phyloP scores from a whole-genome alignment of 2,113 vertebrate species.

The Nycticorax nycticorax region DNA sequence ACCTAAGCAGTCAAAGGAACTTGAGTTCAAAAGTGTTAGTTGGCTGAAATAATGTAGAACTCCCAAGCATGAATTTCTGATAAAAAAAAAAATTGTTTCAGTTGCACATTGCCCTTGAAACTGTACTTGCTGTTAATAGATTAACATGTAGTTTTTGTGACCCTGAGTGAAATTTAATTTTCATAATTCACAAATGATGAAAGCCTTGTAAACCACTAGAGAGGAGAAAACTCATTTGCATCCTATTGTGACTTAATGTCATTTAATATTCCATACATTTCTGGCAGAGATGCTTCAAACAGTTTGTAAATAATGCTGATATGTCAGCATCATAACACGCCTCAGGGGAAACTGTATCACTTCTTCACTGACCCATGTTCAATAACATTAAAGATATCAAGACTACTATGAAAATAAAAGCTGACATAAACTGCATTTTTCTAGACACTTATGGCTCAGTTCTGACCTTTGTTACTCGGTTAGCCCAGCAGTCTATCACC shows the following conservation, averaged over 20 bases:
- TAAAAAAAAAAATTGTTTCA: neutral
- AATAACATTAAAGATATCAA: neutral
- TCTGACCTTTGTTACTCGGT: neutral
- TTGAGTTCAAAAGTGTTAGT: neutral
- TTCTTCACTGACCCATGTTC: neutral
- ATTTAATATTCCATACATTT: neutral
- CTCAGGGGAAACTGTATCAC: neutral
- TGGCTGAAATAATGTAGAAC: neutral
- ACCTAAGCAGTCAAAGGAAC: neutral
- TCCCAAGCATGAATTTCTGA: neutral
- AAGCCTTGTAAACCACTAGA: neutral
- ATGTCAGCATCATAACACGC: neutral
- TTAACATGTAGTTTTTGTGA: neutral
- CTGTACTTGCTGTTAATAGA: neutral
- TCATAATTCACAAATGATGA: neutral
- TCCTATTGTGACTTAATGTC: constrained; percentile 12
- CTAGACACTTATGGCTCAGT: neutral
- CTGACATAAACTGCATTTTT: neutral
- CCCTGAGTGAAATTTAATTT: constrained; percentile 12
- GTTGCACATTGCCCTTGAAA: constrained; percentile 16
- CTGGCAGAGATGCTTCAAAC: neutral
- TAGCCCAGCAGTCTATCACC: neutral
- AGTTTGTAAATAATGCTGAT: neutral
- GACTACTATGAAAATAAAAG: neutral
- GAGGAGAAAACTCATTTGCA: constrained; percentile 15